Evolutionary conservation across 2,797 vertebrate genomes (phyloP).

Genomic region (Alcedo atthis): DNA sequence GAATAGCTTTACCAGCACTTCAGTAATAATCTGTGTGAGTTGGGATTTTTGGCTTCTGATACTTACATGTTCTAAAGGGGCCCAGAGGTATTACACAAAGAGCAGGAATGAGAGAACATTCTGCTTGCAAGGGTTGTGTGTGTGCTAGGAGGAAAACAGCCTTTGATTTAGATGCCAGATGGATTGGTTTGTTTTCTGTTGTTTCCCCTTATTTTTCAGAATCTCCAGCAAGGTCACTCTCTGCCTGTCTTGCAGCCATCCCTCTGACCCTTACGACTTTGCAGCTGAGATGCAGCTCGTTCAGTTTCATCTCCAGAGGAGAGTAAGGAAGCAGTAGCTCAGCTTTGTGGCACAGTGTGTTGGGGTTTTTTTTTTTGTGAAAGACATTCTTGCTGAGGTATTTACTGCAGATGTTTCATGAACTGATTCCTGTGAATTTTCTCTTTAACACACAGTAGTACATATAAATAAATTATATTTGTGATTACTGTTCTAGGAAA

Average conservation of each 20-base stretch:
- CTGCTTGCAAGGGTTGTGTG: background rate
- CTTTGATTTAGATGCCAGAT: conserved; percentile 44
- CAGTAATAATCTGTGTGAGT: conserved; percentile 66
- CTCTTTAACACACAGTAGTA: background rate
- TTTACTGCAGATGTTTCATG: background rate
- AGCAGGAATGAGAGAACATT: conserved; percentile 41
- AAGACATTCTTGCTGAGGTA: background rate
- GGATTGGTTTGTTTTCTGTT: conserved; percentile 35
- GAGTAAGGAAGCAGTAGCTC: background rate
- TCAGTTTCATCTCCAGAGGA: background rate
- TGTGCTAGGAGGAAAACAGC: conserved; percentile 28
- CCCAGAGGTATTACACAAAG: conserved; percentile 19
- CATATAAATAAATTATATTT: background rate
- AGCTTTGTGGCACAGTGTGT: background rate
- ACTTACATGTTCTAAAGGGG: conserved; percentile 43
- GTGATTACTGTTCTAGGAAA: background rate
- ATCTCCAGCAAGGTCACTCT: background rate
- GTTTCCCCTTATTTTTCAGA: conserved; percentile 43
- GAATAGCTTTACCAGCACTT: conserved; percentile 54
- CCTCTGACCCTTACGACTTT: conserved; percentile 36
- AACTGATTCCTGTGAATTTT: background rate
- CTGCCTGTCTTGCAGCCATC: conserved; percentile 32
- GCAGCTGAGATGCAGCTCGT: background rate
- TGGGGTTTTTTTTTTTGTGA: background rate
- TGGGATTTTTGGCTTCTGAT: conserved; percentile 59